Evolutionary conservation across 1,140 invertebrate species (phyloP), one percentile per base, ranked within the genome.

Genomic region (Notospermus geniculatus): DNA sequence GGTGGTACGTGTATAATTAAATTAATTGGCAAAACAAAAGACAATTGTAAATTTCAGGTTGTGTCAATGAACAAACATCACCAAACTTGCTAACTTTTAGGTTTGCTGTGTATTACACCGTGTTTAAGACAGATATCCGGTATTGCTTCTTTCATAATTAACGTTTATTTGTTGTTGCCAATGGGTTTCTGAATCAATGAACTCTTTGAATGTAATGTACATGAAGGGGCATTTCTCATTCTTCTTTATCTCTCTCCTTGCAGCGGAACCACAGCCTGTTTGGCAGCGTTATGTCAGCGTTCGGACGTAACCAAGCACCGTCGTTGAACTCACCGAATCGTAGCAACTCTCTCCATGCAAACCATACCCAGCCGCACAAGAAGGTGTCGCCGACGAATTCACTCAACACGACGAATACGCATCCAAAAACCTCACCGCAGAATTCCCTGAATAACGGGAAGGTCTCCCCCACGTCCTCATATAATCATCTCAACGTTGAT

Each of bases 181-280:
- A n/a, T n/a, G n/a, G n/a, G n/a, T n/a, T n/a, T n/a, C n/a, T n/a
- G n/a, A n/a, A n/a, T n/a, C n/a, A n/a, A n/a, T n/a, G n/a, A n/a
- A n/a, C n/a, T n/a, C n/a, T n/a, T n/a, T n/a, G n/a, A n/a, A n/a
- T n/a, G n/a, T n/a, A n/a, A n/a, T n/a, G n/a, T n/a, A n/a, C n/a
- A n/a, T n/a, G n/a, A n/a, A n/a, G n/a, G n/a, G n/a, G n/a, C n/a
- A n/a, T n/a, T n/a, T n/a, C n/a, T n/a, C n/a, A n/a, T n/a, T n/a
- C 36, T 22, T 43, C 15, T 52, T 54, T 59, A 60, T 62, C 7
- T 57, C 41, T 57, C 57, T 39, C 64, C 58, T 72, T 72, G 52
- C 84, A 97, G 93, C 88, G 95, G 77, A 95, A 98, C 80, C 95
- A 98, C 82, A 93, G 93, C 36, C 83, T 98, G 43, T 98, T 98